Conservation (phyloP, 1,140 invertebrate genomes). For the Platorchestia sp. region DNA sequence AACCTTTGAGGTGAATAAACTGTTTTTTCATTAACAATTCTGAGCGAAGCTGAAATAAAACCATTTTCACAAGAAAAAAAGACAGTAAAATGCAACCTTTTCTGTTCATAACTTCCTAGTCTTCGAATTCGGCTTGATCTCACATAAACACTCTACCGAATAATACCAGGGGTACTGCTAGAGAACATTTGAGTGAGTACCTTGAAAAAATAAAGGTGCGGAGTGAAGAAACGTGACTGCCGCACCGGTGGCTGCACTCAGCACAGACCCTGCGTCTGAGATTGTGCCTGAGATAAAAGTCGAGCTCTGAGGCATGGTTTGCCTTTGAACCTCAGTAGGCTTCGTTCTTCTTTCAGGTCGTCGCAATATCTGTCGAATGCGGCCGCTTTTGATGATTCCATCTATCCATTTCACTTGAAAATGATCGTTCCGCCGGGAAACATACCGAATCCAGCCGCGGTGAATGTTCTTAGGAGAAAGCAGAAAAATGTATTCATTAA, state of each 20-base stretch:
- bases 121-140: background rate
- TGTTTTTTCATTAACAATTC: no score
- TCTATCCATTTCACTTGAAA: slow-evolving; percentile 3
- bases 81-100: no score
- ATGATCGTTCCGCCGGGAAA: background rate
- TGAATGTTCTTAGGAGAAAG: background rate
- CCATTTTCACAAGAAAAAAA: no score
- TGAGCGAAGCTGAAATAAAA: no score
- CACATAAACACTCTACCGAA: background rate
- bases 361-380: slow-evolving; percentile 15
- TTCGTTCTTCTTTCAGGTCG: background rate
- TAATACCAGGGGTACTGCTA: background rate
- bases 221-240: background rate
- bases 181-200: background rate
- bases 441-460: background rate
- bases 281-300: slow-evolving; percentile 21
- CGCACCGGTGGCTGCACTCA: background rate
- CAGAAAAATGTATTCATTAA: background rate
- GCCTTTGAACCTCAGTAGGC: background rate
- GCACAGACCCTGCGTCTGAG: background rate
- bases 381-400: slow-evolving; percentile 13
- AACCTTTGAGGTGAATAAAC: no score
- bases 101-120: background rate
- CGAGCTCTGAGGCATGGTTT: background rate
- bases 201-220: background rate